A percentile compares a stretch with the other conserved stretches of the same genome.
phyloP scores from a whole-genome alignment of 2,797 vertebrate species.

The Macroramphosus scolopax region DNA sequence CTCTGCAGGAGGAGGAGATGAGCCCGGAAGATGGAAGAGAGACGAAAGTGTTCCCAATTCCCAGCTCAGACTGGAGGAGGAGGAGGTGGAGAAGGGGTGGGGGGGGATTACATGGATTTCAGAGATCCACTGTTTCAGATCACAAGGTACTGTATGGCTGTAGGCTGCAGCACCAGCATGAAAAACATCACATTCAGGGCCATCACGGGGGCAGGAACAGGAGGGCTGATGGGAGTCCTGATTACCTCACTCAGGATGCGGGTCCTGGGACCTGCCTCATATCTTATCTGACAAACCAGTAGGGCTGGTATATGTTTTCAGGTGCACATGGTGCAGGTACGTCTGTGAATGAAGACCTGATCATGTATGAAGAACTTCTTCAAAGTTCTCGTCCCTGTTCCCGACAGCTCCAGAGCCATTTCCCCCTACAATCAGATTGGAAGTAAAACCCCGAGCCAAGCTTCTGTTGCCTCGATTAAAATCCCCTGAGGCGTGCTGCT shows the following conservation, averaged over 20 bases:
- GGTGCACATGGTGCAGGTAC: too few relatives aligned
- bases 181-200: conserved; percentile 10
- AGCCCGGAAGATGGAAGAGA: conserved; percentile 2
- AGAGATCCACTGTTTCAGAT: conserved; percentile 19
- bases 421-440: too few relatives aligned
- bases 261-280: too few relatives aligned
- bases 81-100: background rate
- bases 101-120: conserved; percentile 9
- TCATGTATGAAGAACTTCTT: too few relatives aligned
- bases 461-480: conserved; percentile 33
- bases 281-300: conserved; percentile 29
- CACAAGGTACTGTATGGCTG: background rate
- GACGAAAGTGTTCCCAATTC: conserved; percentile 2
- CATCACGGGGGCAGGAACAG: background rate
- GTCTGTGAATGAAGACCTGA: too few relatives aligned
- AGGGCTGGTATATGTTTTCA: too few relatives aligned
- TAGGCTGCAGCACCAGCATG: background rate
- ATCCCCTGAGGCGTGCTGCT: conserved; percentile 37
- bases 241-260: conserved; percentile 42
- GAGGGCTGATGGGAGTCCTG: conserved; percentile 35
- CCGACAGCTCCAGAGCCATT: too few relatives aligned
- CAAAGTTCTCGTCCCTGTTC: too few relatives aligned
- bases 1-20: conserved; percentile 1
- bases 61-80: conserved; percentile 4
- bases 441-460: background rate